Evolutionary conservation across 2,797 vertebrate genomes (phyloP).

Genomic region (Cynodonichthys magdalenae): DNA sequence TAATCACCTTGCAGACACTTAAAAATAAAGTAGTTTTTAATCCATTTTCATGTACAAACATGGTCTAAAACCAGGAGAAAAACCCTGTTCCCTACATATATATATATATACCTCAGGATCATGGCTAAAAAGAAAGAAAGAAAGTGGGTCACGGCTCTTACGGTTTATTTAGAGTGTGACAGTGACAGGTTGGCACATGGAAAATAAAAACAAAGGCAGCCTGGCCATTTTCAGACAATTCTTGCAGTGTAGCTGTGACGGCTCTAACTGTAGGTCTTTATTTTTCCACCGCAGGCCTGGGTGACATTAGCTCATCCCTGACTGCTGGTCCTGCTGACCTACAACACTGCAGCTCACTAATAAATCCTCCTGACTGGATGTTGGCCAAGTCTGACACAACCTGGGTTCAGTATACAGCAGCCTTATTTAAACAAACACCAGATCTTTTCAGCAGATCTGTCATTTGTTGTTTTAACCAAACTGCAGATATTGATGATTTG

Average conservation of each 20-base stretch:
- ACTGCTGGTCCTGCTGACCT: constrained; percentile 49
- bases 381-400: constrained; percentile 26
- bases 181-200: constrained; percentile 13
- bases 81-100: not conserved
- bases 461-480: too few species aligned
- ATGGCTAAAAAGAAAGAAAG: not conserved
- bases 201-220: constrained; percentile 17
- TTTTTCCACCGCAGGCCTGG: constrained; percentile 15
- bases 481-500: constrained; percentile 9
- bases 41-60: too few species aligned
- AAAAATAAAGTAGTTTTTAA: too few species aligned
- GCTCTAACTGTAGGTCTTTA: constrained; percentile 12
- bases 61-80: too few species aligned
- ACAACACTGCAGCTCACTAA: constrained; percentile 30
- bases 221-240: constrained; percentile 20
- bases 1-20: too few species aligned
- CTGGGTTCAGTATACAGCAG: constrained; percentile 13
- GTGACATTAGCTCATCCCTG: constrained; percentile 36
- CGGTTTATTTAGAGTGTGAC: constrained; percentile 12
- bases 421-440: too few species aligned
- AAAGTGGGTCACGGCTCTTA: not conserved
- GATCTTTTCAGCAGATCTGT: too few species aligned
- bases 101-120: not conserved
- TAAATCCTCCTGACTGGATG: constrained; percentile 60
- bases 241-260: constrained; percentile 19